phyloP scores from a whole-genome alignment of 2,113 vertebrate species.

The Galbula dea region DNA sequence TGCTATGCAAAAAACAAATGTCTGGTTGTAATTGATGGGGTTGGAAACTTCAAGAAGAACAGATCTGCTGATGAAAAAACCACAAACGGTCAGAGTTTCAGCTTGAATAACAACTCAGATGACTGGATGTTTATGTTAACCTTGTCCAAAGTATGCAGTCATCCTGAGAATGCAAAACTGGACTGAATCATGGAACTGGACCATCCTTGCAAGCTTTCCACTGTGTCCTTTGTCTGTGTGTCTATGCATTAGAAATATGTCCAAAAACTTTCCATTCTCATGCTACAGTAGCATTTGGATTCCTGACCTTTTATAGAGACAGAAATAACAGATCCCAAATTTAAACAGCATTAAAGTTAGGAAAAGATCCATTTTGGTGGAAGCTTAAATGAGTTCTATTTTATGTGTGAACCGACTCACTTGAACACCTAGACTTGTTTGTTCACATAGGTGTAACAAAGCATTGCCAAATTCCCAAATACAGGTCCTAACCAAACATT shows the following conservation, averaged over 20 bases:
- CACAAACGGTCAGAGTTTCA: not conserved
- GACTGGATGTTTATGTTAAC: conserved; percentile 29
- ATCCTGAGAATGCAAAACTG: conserved; percentile 14
- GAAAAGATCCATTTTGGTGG: not conserved
- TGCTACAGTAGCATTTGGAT: conserved; percentile 1
- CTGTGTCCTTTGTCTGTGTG: not conserved
- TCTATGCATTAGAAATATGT: not conserved
- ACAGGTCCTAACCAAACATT: not conserved
- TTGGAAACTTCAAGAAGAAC: conserved; percentile 32
- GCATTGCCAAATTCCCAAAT: not conserved
- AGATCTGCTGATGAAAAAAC: conserved; percentile 43
- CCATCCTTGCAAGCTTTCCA: not conserved
- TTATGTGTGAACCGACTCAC: not conserved
- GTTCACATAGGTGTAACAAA: fast-evolving
- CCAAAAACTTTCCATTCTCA: not conserved
- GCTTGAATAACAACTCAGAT: conserved; percentile 5
- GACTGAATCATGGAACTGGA: not conserved
- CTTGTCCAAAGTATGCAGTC: conserved; percentile 18
- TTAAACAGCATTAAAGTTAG: not conserved
- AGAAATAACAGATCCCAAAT: not conserved
- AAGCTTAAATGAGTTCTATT: not conserved
- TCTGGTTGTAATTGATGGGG: conserved; percentile 34
- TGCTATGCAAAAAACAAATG: conserved; percentile 26
- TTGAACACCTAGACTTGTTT: not conserved
- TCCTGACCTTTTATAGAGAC: not conserved